A percentile compares a stretch with the other conserved stretches of the same genome.
Evolutionary conservation across 37 sponge, comb jelly and placozoan genomes (phyloP).

Genomic region (Axinella damicornis): DNA sequence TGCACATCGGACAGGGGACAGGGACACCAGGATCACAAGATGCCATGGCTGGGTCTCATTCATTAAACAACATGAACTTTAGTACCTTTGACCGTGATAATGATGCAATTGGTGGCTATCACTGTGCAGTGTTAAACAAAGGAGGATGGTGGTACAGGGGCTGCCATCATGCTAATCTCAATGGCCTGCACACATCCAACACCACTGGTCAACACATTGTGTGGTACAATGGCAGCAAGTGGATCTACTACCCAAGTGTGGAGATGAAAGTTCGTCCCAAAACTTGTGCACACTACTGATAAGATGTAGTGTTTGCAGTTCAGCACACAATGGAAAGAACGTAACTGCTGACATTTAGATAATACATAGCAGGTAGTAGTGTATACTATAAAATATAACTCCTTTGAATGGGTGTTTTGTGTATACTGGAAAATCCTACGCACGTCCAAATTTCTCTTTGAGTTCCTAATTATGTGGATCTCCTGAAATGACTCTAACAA

Average conservation of each 20-base stretch:
- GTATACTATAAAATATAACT: too few relatives aligned
- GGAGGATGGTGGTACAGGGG: conserved; percentile 44
- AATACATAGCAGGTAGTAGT: too few relatives aligned
- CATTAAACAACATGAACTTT: conserved; percentile 11
- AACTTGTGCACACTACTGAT: too few relatives aligned
- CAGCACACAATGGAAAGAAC: too few relatives aligned
- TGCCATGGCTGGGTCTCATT: background rate
- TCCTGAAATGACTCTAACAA: too few relatives aligned
- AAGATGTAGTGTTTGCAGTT: too few relatives aligned
- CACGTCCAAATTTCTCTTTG: too few relatives aligned
- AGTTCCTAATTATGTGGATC: too few relatives aligned
- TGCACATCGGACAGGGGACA: background rate
- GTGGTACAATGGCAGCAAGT: background rate
- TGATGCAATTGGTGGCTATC: background rate
- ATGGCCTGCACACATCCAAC: background rate
- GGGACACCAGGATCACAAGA: conserved; percentile 5
- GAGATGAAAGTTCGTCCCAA: conserved; percentile 4
- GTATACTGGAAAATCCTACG: too few relatives aligned
- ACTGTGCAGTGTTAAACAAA: background rate
- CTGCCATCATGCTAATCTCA: conserved; percentile 33
- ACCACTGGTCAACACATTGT: too few relatives aligned
- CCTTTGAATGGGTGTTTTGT: too few relatives aligned
- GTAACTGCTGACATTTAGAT: too few relatives aligned
- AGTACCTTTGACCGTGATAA: conserved; percentile 27
- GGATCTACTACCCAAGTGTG: background rate